Conservation (phyloP, 2,113 vertebrate species). For the Zosterops pallidus region DNA sequence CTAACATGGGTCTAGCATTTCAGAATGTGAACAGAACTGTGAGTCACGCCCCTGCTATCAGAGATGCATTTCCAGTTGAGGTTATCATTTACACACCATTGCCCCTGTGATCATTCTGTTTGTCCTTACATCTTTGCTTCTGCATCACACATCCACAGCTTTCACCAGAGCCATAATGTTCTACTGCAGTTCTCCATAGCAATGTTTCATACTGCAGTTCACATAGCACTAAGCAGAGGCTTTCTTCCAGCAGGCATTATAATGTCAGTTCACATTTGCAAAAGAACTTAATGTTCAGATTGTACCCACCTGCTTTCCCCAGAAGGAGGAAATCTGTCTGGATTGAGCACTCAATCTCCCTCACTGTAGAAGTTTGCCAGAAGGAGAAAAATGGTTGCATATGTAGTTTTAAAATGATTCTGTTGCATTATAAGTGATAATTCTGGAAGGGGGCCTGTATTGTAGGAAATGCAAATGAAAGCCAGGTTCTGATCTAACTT, state of each 20-base stretch:
- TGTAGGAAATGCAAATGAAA: neutral
- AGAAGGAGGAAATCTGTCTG: neutral
- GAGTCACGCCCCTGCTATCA: neutral
- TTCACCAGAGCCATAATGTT: neutral
- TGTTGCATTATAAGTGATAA: neutral
- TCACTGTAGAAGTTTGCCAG: neutral
- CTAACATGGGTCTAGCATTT: neutral
- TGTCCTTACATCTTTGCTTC: neutral
- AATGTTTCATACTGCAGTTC: neutral
- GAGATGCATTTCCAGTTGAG: neutral
- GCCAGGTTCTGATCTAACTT: neutral
- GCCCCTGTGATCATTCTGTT: neutral
- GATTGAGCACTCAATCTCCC: neutral
- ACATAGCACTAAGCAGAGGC: neutral
- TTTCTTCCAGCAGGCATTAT: neutral
- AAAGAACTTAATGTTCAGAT: neutral
- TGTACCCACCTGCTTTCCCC: neutral
- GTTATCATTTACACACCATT: neutral
- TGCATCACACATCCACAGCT: rapidly evolving
- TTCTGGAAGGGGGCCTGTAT: neutral
- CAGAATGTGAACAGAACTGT: neutral
- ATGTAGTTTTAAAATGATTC: neutral
- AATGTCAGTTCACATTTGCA: neutral
- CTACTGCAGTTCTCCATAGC: neutral
- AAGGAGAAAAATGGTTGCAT: neutral